Percentiles rank a stretch among this genome's conserved stretches.
These are phyloP conservation scores for Pseudeuparius sepicola DNA, from an alignment of 2,888 invertebrate species.

Conservation along the genomic window DNA sequence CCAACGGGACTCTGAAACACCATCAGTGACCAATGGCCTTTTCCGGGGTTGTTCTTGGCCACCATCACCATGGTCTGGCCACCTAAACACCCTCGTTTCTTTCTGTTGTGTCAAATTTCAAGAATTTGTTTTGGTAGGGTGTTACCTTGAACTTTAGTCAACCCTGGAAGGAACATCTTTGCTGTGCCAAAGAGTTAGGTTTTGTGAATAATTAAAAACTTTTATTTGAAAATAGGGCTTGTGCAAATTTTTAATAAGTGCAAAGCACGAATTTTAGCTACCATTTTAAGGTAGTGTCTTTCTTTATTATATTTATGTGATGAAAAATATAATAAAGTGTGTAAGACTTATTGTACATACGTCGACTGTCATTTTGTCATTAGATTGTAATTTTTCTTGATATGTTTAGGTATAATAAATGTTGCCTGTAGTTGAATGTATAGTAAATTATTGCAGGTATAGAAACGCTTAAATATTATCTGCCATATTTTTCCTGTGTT, in stretches of 20 bases:
- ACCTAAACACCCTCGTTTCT: conserved; percentile 29
- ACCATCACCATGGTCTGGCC: conserved; percentile 46
- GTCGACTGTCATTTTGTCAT: conserved; percentile 39
- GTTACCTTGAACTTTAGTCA: conserved; percentile 24
- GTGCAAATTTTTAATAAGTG: conserved; percentile 35
- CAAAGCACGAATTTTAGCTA: conserved; percentile 36
- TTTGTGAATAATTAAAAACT: conserved; percentile 20
- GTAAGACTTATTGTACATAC: conserved; percentile 37
- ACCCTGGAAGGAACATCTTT: conserved; percentile 36
- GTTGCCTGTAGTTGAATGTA: conserved; percentile 41
- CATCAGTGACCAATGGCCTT: conserved; percentile 80
- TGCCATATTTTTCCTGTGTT: conserved; percentile 33
- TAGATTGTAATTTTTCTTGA: conserved; percentile 38
- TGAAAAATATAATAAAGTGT: conserved; percentile 28
- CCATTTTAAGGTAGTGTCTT: too few species aligned
- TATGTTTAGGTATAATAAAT: conserved; percentile 38
- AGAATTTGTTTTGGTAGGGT: conserved; percentile 29
- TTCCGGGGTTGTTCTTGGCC: conserved; percentile 68
- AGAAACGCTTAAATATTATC: conserved; percentile 28
- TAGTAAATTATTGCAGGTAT: conserved; percentile 41
- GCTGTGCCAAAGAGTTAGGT: conserved; percentile 41
- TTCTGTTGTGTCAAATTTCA: conserved; percentile 18
- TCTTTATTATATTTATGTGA: too few species aligned
- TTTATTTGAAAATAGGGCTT: conserved; percentile 39
- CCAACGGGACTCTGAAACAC: conserved; percentile 60